phyloP scores from a whole-genome alignment of 1,140 invertebrate genomes.

The Gyrodactylus salaris region DNA sequence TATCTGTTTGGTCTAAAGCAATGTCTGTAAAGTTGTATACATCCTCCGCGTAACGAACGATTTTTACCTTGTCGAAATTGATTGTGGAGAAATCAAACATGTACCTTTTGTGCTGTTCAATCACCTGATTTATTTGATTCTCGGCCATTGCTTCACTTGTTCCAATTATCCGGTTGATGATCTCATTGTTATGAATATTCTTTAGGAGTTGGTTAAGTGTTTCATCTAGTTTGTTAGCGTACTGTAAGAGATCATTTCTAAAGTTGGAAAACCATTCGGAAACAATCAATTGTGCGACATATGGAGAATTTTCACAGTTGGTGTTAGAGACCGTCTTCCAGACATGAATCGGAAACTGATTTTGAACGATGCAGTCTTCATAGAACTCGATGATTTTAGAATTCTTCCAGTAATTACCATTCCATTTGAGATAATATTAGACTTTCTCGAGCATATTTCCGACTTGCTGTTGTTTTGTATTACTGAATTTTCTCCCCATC shows the following conservation, averaged over 20 bases:
- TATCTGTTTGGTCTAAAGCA: not conserved
- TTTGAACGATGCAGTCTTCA: not conserved
- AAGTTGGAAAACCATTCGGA: not conserved
- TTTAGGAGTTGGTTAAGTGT: not conserved
- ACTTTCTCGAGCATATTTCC: not conserved
- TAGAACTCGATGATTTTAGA: not conserved
- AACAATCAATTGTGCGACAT: not conserved
- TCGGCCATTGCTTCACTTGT: not conserved
- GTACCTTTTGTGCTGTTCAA: not conserved
- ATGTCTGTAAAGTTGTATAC: not conserved
- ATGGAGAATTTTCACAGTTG: not conserved
- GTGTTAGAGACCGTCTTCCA: not conserved
- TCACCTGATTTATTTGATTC: not conserved
- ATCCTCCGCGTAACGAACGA: not conserved
- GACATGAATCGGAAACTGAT: not conserved
- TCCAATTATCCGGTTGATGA: not conserved
- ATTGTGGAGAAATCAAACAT: not conserved
- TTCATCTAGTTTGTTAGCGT: not conserved
- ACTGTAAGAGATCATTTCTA: not conserved
- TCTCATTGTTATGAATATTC: not conserved
- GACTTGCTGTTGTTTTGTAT: no score
- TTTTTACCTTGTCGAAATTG: not conserved
- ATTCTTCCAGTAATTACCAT: not conserved
- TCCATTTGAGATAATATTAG: not conserved
- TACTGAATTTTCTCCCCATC: no score